Conservation (phyloP, 2,797 vertebrate genomes). For the Poliocrania exsul region DNA sequence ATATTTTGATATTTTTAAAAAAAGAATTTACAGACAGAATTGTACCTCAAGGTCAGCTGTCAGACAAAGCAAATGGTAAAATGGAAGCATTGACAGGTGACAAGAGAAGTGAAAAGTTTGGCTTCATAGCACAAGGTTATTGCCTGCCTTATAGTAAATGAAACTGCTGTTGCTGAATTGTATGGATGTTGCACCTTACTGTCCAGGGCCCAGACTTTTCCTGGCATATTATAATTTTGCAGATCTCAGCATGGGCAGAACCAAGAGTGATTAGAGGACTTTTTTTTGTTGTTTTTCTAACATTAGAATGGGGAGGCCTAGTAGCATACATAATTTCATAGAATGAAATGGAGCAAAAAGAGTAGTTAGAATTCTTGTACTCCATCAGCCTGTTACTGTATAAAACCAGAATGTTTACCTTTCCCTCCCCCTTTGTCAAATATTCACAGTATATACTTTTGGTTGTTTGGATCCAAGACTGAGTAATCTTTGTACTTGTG, state of each 20-base stretch:
- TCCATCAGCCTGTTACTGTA: neutral
- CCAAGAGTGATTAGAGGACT: neutral
- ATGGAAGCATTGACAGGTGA: neutral
- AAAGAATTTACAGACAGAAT: neutral
- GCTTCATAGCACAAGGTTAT: neutral
- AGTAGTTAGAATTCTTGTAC: neutral
- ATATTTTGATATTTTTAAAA: neutral
- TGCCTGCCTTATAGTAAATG: neutral
- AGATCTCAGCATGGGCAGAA: slow-evolving; percentile 35
- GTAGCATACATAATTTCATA: neutral
- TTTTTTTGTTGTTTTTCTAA: neutral
- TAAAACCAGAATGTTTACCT: neutral
- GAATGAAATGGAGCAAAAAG: neutral
- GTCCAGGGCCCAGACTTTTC: neutral
- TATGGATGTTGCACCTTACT: neutral
- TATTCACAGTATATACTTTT: neutral
- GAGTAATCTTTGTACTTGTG: neutral
- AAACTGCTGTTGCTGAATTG: neutral
- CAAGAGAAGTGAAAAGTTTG: neutral
- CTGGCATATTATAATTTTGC: slow-evolving; percentile 23
- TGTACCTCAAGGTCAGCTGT: neutral
- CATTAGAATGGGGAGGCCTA: neutral
- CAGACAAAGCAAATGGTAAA: neutral
- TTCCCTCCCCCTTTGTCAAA: neutral
- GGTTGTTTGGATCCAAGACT: neutral